A percentile compares a stretch with the other conserved stretches of the same genome.
Evolutionary conservation across 2,797 vertebrate genomes (phyloP).

Genomic region (Sebastes oblongus): DNA sequence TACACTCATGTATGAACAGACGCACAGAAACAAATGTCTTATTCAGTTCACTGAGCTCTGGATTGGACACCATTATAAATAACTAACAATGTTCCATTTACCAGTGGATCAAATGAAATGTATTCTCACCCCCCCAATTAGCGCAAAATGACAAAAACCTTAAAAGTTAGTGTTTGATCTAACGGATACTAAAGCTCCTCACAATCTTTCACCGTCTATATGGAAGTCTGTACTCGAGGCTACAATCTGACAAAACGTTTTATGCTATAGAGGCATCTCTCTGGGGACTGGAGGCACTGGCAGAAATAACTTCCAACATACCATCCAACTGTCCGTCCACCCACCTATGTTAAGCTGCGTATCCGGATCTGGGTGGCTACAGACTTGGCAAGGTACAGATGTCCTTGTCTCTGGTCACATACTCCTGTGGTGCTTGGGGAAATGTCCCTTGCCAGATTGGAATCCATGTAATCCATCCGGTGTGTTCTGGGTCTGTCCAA

Average conservation of each 20-base stretch:
- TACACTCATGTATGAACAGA: background rate
- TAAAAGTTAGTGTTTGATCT: background rate
- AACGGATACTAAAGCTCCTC: background rate
- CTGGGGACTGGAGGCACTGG: background rate
- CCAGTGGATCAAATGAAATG: background rate
- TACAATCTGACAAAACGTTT: background rate
- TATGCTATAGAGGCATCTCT: background rate
- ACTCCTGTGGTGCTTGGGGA: background rate
- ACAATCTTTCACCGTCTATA: background rate
- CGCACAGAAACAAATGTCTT: background rate
- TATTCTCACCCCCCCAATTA: background rate
- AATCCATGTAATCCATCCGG: background rate
- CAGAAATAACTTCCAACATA: background rate
- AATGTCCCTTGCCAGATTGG: background rate
- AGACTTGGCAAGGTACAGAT: background rate
- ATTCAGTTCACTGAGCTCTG: background rate
- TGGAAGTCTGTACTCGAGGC: background rate
- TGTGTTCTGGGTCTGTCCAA: background rate
- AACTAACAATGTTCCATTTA: background rate
- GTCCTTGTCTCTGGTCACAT: background rate
- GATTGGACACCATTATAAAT: slow-evolving; percentile 7
- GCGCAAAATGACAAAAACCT: background rate
- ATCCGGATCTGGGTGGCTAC: background rate
- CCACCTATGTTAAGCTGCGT: background rate
- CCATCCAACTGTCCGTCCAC: background rate